Evolutionary conservation across 2,113 vertebrate genomes (phyloP).

Genomic region (Nothocercus nigrocapillus): DNA sequence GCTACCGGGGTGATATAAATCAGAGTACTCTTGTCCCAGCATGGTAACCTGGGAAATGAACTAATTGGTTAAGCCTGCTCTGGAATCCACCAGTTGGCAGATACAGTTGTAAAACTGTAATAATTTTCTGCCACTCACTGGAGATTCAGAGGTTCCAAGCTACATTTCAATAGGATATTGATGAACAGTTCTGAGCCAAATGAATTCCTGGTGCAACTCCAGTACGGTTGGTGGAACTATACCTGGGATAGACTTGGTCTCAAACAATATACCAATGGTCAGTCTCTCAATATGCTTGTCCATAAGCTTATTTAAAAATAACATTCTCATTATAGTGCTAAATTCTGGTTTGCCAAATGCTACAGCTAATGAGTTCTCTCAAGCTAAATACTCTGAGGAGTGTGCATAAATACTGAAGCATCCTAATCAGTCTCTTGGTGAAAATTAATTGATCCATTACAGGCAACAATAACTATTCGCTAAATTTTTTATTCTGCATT

Average conservation of each 20-base stretch:
- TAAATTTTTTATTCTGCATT: constrained; percentile 48
- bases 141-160: background rate
- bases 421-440: constrained; percentile 33
- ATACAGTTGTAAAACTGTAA: background rate
- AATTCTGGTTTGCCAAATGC: constrained; percentile 38
- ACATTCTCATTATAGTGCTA: background rate
- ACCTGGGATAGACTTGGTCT: background rate
- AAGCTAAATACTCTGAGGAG: background rate
- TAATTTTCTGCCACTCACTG: background rate
- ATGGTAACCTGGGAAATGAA: background rate
- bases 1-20: background rate
- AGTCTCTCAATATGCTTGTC: background rate
- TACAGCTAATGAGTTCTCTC: constrained; percentile 5
- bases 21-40: background rate
- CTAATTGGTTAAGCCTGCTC: background rate
- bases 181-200: background rate
- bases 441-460: constrained; percentile 47
- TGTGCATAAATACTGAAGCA: constrained; percentile 32
- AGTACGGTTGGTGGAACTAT: background rate
- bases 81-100: background rate
- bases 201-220: background rate
- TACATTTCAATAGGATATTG: background rate
- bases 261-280: background rate
- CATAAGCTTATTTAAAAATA: background rate
- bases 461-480: constrained; percentile 31